Evolutionary conservation across 2,113 vertebrate species (phyloP).

Genomic region (Rana temporaria): DNA sequence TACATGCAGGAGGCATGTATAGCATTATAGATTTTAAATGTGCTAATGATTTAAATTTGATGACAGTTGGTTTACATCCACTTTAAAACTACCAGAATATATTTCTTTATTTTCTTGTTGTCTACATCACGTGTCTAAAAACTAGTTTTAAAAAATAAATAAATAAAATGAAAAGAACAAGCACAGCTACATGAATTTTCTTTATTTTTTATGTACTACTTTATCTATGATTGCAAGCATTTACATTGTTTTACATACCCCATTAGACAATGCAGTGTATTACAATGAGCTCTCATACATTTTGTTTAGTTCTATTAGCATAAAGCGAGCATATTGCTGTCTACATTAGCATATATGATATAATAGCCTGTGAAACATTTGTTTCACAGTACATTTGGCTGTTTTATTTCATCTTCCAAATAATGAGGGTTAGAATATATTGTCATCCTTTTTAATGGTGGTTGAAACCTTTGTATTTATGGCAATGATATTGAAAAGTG

Average conservation of each 20-base stretch:
- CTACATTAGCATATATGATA: constrained; percentile 33
- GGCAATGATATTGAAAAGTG: no score
- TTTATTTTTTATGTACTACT: constrained; percentile 16
- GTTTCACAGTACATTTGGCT: constrained; percentile 26
- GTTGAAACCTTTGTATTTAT: no score
- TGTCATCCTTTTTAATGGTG: background rate
- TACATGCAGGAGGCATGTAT: no score
- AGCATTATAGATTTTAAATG: no score
- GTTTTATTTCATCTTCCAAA: constrained; percentile 9
- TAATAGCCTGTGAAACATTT: constrained; percentile 22
- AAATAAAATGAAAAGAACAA: background rate
- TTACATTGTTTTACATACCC: constrained; percentile 34
- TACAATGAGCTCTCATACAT: background rate
- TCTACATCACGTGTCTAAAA: no score
- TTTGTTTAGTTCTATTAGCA: constrained; percentile 35
- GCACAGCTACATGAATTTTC: background rate
- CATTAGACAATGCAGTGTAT: constrained; percentile 24
- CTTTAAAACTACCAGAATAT: no score
- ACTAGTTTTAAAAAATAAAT: no score
- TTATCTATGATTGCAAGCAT: constrained; percentile 16
- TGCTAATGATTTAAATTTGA: no score
- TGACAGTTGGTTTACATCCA: no score
- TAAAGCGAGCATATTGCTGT: constrained; percentile 3
- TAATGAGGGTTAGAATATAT: background rate
- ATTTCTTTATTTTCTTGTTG: no score